Base-by-base conservation (phyloP, 2,888 invertebrate species). In the Hydraecia micacea region DNA sequence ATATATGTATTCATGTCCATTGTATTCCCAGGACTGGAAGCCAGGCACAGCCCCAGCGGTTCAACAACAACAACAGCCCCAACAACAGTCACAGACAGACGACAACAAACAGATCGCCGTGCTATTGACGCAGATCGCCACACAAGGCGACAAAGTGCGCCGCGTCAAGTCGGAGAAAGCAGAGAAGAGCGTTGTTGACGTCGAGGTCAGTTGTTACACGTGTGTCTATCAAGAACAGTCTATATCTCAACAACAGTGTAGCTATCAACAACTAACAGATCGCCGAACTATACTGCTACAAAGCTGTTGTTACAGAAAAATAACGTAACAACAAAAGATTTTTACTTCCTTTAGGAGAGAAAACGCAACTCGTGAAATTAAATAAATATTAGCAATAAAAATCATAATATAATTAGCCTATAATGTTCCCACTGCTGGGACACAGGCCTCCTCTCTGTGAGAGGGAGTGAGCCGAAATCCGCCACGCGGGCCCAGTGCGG, bases 61-160 rank as follows among this genome's bases (percentile, higher is more conserved):
- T 8, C 81, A 85, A 11, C 83, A 72, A 39, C 74, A 86, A 11
- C 83, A 66, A 28, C 73, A 67, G 6, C 52, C 58, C 28, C 75
- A 65, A 55, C 77, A 83, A 52, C 86, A 85, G n/a, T 68, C 86
- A 15, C 86, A 87, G 67, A 81, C 86, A 25, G 84, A 85, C 28
- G 91, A 89, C 80, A 89, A 86, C 67, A 86, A 87, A 0, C 90
- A 91, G 80, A 87, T 92, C 0, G 89, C 95, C 77, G 80, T 80
- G 5, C 82, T 96, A 15, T 81, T 93, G 13, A 80, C 90, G 0
- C 93, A 94, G 77, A 97, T 98, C 80, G 90, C 94, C 0, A 92
- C 94, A 0, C 98, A 98, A 91, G 98, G 98, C 0, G 98, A 98
- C 79, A 97, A 97, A 92, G 97, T 99, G 7, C 96, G 99, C 25